Base-by-base conservation (phyloP, 2,797 vertebrate species). In the Nothura maculosa region DNA sequence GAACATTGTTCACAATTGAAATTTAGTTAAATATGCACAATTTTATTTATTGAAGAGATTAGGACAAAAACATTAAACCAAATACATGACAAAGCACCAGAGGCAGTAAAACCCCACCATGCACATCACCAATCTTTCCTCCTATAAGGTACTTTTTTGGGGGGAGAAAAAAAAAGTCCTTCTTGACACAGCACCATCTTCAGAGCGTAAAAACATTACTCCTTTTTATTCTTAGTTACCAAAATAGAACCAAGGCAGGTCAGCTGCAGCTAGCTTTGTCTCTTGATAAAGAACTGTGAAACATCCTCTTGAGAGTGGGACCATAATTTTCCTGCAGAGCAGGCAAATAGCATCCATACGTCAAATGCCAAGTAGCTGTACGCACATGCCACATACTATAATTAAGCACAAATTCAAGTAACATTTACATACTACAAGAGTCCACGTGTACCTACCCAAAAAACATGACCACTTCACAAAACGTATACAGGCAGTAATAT, bases 41-140 rank as follows among this genome's bases (percentile, higher is more conserved):
- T 99, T 98, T 99, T 99, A 99, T 99, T 99, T 99, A 99, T 99
- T 98, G 99, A 99, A 99, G 99, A 99, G 99, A 99, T 99, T 99
- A 98, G 99, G 99, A 99, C 99, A 99, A 98, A 98, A 99, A 99
- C 99, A 99, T 99, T 98, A 99, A 99, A 99, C 99, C 98, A 98
- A 98, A 99, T 99, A 99, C 99, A 98, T 99, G 99, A 99, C 99
- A 99, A 99, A 99, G 99, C 99, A 99, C 99, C 99, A 99, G 99
- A 99, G 99, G 99, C 99, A 99, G 97, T 96, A 98, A 98, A 98
- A 98, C 98, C 98, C 99, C 98, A 98, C 98, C 99, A 99, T 99
- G 99, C 99, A 99, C 97, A 98, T 97, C 97, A 95, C 94, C 97
- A 94, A 97, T 94, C 98, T 96, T 98, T 98, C 98, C 98, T 98